Evolutionary conservation across 2,113 vertebrate species (phyloP).

Genomic region (Rhineura floridana): DNA sequence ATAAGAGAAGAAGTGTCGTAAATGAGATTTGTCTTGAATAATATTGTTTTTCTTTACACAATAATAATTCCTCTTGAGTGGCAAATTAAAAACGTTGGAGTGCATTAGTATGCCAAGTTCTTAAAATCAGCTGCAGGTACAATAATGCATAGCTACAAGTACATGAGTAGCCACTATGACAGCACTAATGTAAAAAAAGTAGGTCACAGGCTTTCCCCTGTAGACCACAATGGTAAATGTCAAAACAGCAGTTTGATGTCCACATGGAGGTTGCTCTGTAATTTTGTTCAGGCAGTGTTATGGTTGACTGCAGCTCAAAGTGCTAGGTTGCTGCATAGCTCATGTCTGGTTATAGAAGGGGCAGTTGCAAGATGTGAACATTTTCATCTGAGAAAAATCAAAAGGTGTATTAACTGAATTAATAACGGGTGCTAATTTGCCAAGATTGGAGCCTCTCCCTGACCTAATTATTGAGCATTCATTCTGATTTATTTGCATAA

Average conservation of each 20-base stretch:
- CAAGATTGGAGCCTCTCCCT: not conserved
- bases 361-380: not conserved
- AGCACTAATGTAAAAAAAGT: slow-evolving; percentile 19
- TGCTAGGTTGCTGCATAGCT: not conserved
- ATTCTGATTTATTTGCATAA: no score
- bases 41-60: not conserved
- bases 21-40: not conserved
- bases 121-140: not conserved
- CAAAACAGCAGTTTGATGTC: slow-evolving; percentile 9
- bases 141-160: not conserved
- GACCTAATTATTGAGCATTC: no score
- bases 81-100: not conserved
- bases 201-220: slow-evolving; percentile 21
- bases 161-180: not conserved
- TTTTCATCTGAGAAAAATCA: not conserved
- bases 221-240: not conserved
- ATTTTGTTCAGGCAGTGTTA: slow-evolving; percentile 17
- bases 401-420: not conserved
- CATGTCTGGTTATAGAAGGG: not conserved
- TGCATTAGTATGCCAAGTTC: not conserved
- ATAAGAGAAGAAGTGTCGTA: not conserved
- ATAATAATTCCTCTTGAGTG: not conserved
- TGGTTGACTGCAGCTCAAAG: slow-evolving; percentile 4
- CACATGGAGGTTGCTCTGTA: not conserved
- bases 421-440: not conserved